Evolutionary conservation across 2,888 invertebrate genomes (phyloP).

Genomic region (Deladenus siricidicola): DNA sequence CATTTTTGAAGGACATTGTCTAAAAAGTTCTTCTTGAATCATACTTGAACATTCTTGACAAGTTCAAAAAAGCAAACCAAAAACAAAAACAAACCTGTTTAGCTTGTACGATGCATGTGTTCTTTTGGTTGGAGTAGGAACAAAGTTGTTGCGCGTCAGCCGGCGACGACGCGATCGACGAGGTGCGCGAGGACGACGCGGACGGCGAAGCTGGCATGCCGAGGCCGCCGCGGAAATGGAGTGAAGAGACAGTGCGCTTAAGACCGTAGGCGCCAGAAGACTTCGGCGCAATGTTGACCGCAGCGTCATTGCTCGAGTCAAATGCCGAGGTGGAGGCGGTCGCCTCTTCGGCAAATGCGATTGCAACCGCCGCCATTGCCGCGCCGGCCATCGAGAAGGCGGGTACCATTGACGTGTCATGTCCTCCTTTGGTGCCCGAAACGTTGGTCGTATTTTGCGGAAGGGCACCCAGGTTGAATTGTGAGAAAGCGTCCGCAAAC

Average conservation of each 20-base stretch:
- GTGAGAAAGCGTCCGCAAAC: neutral
- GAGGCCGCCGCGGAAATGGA: constrained; percentile 10
- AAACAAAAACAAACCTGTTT: constrained; percentile 11
- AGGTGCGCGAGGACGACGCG: constrained; percentile 1
- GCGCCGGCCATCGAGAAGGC: neutral
- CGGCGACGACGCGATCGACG: constrained; percentile 13
- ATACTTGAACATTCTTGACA: too few species aligned
- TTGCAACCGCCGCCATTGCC: neutral
- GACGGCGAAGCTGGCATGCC: neutral
- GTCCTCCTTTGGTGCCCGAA: neutral
- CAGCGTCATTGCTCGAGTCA: neutral
- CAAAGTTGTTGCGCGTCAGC: constrained; percentile 21
- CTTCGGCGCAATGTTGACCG: neutral
- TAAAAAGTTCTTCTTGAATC: too few species aligned
- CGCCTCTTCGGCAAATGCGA: neutral
- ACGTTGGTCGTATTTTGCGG: neutral
- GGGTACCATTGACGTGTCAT: neutral
- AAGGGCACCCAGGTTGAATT: neutral
- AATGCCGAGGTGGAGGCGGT: neutral
- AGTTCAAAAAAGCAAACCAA: neutral
- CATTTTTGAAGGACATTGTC: too few species aligned
- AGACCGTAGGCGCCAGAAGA: constrained; percentile 13
- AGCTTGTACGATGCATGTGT: constrained; percentile 25
- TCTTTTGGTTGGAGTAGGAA: constrained; percentile 16
- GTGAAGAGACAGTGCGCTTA: constrained; percentile 22